These are phyloP conservation scores for Microtus richardsoni DNA, from an alignment of 2,113 vertebrate genomes.

Conservation along the genomic window DNA sequence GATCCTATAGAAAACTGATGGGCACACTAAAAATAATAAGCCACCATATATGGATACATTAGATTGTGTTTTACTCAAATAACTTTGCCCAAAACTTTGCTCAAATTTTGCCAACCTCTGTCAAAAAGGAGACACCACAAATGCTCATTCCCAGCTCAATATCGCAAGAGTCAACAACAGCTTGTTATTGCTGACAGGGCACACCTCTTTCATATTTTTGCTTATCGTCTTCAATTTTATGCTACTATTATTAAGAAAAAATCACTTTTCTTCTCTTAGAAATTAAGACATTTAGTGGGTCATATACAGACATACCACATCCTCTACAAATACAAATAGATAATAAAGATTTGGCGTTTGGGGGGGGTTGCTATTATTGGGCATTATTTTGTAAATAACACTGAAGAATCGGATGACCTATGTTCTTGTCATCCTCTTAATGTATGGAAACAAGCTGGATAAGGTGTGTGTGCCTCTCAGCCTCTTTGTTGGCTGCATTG, in stretches of 20 bases:
- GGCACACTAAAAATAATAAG: neutral
- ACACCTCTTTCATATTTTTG: neutral
- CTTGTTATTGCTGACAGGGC: neutral
- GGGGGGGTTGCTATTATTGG: neutral
- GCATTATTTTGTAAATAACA: neutral
- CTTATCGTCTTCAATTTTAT: neutral
- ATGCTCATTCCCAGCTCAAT: neutral
- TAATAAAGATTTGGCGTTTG: neutral
- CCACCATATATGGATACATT: neutral
- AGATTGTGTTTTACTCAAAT: neutral
- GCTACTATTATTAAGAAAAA: neutral
- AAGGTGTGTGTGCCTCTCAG: slow-evolving; percentile 54
- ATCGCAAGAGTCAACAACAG: neutral
- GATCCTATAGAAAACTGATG: neutral
- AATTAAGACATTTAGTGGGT: neutral
- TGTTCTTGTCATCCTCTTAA: slow-evolving; percentile 60
- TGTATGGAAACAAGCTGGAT: slow-evolving; percentile 67
- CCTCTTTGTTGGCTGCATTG: slow-evolving; percentile 52
- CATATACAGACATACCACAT: neutral
- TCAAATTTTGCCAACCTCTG: no score
- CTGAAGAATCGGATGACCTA: neutral
- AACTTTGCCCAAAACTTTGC: neutral
- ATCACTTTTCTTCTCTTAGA: neutral
- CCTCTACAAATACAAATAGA: neutral
- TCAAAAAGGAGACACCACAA: neutral